phyloP scores from a whole-genome alignment of 2,888 invertebrate genomes.

The Rutpela maculata region DNA sequence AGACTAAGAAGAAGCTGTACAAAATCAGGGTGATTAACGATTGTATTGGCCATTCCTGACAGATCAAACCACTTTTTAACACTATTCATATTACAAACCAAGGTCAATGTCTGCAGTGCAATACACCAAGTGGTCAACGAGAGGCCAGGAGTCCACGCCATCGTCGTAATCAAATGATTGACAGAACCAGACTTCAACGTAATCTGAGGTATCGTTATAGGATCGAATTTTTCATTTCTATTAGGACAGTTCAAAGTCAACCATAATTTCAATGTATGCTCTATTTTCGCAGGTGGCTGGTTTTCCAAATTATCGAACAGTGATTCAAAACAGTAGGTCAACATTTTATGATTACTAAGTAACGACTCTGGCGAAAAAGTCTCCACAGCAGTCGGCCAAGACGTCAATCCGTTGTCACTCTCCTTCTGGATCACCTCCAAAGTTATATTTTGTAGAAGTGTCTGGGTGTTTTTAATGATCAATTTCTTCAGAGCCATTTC shows the following conservation, averaged over 20 bases:
- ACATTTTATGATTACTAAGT: constrained; percentile 76
- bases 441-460: constrained; percentile 67
- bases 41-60: constrained; percentile 78
- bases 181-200: constrained; percentile 81
- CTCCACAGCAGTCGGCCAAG: constrained; percentile 70
- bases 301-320: constrained; percentile 81
- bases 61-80: constrained; percentile 61
- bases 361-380: constrained; percentile 71
- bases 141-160: constrained; percentile 81
- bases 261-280: constrained; percentile 83
- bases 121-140: constrained; percentile 87
- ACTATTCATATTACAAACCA: constrained; percentile 81
- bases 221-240: constrained; percentile 76
- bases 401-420: constrained; percentile 53
- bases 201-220: constrained; percentile 79
- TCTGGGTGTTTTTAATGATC: constrained; percentile 65
- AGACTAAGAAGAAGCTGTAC: constrained; percentile 82
- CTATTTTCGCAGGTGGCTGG: constrained; percentile 86
- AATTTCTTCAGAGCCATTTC: constrained; percentile 84
- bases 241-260: constrained; percentile 89
- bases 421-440: constrained; percentile 60
- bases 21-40: constrained; percentile 81
- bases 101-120: constrained; percentile 84
- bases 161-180: constrained; percentile 80
- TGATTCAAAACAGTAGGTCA: constrained; percentile 82